Evolutionary conservation across 2,113 vertebrate species (phyloP), one percentile per base, ranked within the genome.

Genomic region (Chloropsis cyanopogon): DNA sequence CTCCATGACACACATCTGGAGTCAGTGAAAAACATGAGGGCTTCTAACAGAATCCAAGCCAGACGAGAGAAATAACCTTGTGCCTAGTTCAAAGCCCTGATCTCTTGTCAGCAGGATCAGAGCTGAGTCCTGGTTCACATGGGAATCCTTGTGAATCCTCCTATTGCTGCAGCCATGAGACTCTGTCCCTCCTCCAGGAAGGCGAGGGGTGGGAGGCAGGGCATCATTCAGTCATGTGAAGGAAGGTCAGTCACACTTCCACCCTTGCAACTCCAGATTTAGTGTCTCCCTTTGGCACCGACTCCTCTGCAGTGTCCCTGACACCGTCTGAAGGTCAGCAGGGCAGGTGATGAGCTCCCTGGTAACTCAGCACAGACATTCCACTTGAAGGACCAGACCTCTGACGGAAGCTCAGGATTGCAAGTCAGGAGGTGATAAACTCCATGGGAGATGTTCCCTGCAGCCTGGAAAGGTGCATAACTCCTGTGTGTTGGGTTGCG

Each of bases 71-170:
- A 81, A 69, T 57, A 91, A 77, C 24, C 60, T 66, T 1, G 0
- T 93, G 82, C 82, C 71, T 83, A 66, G 82, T 81, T 92, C 18
- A 6, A 59, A 66, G 75, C 78, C 87, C 79, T 71, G 63, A n/a
- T 72, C 33, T 20, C 44, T 54, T 70, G 68, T 92, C 82, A 92
- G 85, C 87, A 68, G 52, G 5, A 52, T 83, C 70, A 68, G 82
- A 82, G 54, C 75, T 63, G 66, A 54, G 56, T 44, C 42, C 72
- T 56, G 82, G 35, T 83, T 92, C 80, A 37, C 56, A 3, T 92
- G 71, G 72, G 85, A 92, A 81, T 79, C 87, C 73, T 88, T 37
- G n/a, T 41, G 88, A 93, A 81, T 66, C 90, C 57, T 80, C 31
- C 64, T 42, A 0, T 19, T 4, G 1, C 71, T 73, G 6, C 0